Conservation (phyloP, 2,888 invertebrate genomes). For the Pecten maximus region DNA sequence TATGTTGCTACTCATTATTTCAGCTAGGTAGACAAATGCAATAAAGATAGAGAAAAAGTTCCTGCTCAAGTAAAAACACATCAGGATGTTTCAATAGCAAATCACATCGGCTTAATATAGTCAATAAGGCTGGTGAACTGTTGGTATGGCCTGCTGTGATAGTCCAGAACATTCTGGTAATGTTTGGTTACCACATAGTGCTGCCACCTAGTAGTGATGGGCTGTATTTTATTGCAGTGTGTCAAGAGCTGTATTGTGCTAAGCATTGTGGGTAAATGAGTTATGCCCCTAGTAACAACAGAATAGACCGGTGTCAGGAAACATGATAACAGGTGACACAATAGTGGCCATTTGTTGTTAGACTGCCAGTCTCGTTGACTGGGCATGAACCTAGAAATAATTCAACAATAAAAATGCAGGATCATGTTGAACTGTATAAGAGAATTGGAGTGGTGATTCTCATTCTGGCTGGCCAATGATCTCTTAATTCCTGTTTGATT, state of each 20-base stretch:
- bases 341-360: not conserved
- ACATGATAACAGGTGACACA: slow-evolving; percentile 8
- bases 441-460: not conserved
- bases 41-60: not conserved
- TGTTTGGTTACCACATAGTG: not conserved
- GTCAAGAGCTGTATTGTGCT: not conserved
- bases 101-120: too few relatives aligned
- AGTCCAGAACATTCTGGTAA: not conserved
- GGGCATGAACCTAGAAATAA: not conserved
- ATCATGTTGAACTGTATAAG: not conserved
- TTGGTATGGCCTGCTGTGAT: not conserved
- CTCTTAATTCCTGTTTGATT: not conserved
- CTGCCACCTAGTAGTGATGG: not conserved
- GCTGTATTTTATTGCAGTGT: not conserved
- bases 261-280: slow-evolving; percentile 26
- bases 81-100: too few relatives aligned
- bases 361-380: not conserved
- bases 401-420: slow-evolving; percentile 12
- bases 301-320: not conserved
- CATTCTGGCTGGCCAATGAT: not conserved
- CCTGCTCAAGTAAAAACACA: too few relatives aligned
- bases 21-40: not conserved
- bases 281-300: not conserved
- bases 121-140: too few relatives aligned
- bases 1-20: not conserved